Conservation (phyloP, 2,113 vertebrate species). For the Mormyrus lacerda region DNA sequence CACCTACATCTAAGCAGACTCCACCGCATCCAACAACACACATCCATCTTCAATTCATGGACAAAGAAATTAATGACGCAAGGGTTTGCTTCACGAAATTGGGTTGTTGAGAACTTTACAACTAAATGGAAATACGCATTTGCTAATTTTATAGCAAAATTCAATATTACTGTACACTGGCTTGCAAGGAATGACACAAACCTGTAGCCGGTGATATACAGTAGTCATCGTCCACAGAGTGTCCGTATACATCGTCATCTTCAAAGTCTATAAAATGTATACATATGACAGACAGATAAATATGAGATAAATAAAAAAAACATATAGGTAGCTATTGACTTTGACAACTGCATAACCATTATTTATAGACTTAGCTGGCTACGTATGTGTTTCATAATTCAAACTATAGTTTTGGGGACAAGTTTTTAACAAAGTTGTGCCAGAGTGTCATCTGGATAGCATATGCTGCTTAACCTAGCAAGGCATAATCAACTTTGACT, state of each 20-base stretch:
- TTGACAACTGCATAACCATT: not conserved
- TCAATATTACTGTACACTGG: not conserved
- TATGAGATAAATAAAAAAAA: not conserved
- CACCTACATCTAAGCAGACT: not conserved
- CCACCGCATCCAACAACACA: not conserved
- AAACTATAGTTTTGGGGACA: not conserved
- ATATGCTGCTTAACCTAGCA: not conserved
- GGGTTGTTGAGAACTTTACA: not conserved
- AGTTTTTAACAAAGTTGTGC: not conserved
- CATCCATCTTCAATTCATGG: not conserved
- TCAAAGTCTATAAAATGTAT: conserved; percentile 76
- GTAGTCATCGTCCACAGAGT: conserved; percentile 95
- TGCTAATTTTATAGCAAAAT: not conserved
- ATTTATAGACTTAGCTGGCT: not conserved
- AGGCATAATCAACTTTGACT: not conserved
- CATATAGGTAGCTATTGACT: not conserved
- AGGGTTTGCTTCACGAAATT: not conserved
- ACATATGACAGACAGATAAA: conserved; percentile 17
- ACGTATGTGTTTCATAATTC: not conserved
- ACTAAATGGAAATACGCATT: not conserved
- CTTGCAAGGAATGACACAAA: conserved; percentile 48
- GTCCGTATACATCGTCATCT: conserved; percentile 92
- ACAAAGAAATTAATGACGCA: not conserved
- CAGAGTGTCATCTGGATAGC: not conserved
- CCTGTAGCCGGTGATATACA: conserved; percentile 98